Evolutionary conservation across 2,797 vertebrate species (phyloP).

Genomic region (Tangara arthus): DNA sequence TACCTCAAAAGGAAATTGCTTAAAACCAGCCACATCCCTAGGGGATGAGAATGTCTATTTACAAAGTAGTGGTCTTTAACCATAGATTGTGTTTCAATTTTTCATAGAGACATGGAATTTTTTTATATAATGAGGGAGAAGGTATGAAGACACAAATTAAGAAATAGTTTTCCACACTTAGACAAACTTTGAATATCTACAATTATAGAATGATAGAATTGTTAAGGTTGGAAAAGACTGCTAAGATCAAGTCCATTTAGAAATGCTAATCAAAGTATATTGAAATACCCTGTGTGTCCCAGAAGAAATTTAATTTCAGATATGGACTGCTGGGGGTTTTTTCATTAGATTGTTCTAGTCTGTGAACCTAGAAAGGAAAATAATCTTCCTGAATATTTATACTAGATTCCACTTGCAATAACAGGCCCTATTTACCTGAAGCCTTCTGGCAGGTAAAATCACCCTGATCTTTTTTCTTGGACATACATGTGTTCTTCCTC

Average conservation of each 20-base stretch:
- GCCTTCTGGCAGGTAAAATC: neutral
- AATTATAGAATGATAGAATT: neutral
- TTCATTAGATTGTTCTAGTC: neutral
- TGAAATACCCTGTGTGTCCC: neutral
- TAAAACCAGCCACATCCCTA: neutral
- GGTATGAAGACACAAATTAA: neutral
- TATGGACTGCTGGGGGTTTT: accelerated
- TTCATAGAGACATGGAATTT: neutral
- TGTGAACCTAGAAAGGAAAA: neutral
- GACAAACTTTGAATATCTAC: neutral
- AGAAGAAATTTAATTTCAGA: neutral
- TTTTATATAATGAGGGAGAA: neutral
- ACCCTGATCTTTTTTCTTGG: neutral
- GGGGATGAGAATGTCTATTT: neutral
- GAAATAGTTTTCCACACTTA: neutral
- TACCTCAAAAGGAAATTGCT: neutral
- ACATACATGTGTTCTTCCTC: neutral
- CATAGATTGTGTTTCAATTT: neutral
- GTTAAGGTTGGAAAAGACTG: neutral
- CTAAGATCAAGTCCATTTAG: neutral
- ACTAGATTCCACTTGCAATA: neutral
- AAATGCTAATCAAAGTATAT: neutral
- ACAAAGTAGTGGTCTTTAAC: neutral
- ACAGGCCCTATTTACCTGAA: neutral
- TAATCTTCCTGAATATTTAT: neutral